Percentiles rank a stretch among this genome's conserved stretches.
Conservation (phyloP, 2,797 vertebrate species). For the Champsocephalus esox region DNA sequence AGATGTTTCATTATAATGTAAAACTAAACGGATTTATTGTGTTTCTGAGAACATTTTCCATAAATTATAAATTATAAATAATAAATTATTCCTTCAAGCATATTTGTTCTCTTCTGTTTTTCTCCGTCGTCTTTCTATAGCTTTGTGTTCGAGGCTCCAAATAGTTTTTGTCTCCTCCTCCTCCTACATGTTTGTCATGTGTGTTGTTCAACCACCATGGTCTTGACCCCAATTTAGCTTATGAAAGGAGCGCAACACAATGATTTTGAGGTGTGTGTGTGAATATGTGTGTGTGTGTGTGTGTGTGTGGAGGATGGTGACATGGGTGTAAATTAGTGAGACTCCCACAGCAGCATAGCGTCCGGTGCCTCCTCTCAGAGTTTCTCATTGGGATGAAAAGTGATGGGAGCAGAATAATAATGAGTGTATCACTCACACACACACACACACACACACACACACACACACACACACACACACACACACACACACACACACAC, state of each 20-base stretch:
- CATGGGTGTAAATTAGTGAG: conserved; percentile 55
- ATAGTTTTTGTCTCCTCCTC: background rate
- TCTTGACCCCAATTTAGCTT: conserved; percentile 67
- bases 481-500: background rate
- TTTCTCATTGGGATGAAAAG: conserved; percentile 25
- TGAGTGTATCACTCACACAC: conserved; percentile 1
- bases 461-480: background rate
- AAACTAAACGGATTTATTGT: no score
- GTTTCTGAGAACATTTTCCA: background rate
- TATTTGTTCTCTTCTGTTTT: conserved; percentile 13
- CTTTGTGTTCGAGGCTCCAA: background rate
- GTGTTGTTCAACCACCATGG: conserved; percentile 53
- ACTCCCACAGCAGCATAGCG: conserved; percentile 34
- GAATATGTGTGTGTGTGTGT: no score
- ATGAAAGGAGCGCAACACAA: conserved; percentile 47
- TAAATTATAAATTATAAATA: background rate
- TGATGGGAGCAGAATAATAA: conserved; percentile 42
- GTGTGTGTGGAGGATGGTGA: conserved; percentile 13
- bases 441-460: background rate
- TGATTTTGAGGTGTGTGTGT: conserved; percentile 44
- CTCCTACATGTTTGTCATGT: conserved; percentile 45
- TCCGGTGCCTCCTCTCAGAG: conserved; percentile 1
- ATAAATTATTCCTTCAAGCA: background rate
- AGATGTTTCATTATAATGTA: no score
- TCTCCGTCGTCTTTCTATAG: conserved; percentile 11